These are phyloP conservation scores for Danio albolineatus DNA, from an alignment of 2,797 vertebrate species.

Conservation along the genomic window DNA sequence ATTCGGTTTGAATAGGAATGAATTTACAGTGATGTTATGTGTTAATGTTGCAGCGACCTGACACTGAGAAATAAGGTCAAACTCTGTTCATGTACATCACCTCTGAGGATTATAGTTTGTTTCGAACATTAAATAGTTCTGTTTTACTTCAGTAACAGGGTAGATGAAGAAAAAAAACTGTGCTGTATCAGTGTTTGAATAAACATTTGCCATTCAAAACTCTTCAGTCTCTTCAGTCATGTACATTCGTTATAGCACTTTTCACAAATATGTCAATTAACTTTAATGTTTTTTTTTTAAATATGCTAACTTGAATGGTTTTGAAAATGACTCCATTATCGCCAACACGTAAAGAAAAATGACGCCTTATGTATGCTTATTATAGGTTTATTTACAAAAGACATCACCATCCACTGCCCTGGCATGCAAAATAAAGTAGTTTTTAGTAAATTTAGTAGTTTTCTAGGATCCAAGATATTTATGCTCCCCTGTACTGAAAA, in stretches of 20 bases:
- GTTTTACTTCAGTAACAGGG: slow-evolving; percentile 37
- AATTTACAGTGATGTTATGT: slow-evolving; percentile 39
- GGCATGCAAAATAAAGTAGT: too few relatives aligned
- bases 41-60: slow-evolving; percentile 20
- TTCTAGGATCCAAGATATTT: too few relatives aligned
- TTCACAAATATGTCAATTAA: not conserved
- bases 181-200: slow-evolving; percentile 73
- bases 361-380: too few relatives aligned
- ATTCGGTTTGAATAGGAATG: slow-evolving; percentile 30
- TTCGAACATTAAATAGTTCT: slow-evolving; percentile 37
- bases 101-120: slow-evolving; percentile 23
- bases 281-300: not conserved
- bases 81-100: slow-evolving; percentile 15
- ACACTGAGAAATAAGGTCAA: slow-evolving; percentile 8
- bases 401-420: too few relatives aligned
- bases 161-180: slow-evolving; percentile 62
- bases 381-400: too few relatives aligned
- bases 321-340: too few relatives aligned
- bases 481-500: too few relatives aligned
- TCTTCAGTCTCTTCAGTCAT: slow-evolving; percentile 49
- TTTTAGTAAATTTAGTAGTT: too few relatives aligned
- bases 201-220: slow-evolving; percentile 76
- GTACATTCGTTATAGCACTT: not conserved
- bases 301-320: too few relatives aligned
- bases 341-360: too few relatives aligned